Base-by-base conservation (phyloP, 2,797 vertebrate species). In the Taenioides sp. region DNA sequence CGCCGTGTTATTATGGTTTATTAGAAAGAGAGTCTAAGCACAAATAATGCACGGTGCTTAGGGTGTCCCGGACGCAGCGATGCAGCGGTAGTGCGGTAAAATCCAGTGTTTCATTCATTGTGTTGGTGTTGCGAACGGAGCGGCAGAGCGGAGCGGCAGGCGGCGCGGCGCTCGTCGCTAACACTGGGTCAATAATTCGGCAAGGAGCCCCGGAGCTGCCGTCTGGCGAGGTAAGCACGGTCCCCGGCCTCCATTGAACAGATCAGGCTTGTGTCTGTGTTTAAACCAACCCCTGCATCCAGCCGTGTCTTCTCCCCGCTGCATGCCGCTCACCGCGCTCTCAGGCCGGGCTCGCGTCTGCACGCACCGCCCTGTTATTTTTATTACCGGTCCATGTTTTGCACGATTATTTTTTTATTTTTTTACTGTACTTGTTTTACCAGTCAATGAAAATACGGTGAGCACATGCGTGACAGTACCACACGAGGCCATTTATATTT, bases 121-220 rank as follows among this genome's bases (percentile, higher is more conserved):
- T 59, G 63, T 73, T 17, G 66, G 49, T 70, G 75, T 7, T 74
- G 71, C 72, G 67, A 74, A 59, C 83, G 70, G 65, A 55, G 80
- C 82, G 67, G 76, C 69, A 69, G 73, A 55, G 22, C 54, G 67
- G 5, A 69, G 73, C 70, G 75, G 77, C 77, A 27, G 65, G 67
- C 70, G 80, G 71, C 72, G 79, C 75, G 81, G 65, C 54, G 82
- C 76, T 77, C 71, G 65, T 65, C 75, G 50, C 86, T 81, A 84
- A 85, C 52, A 79, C 81, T 82, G 88, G 90, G 88, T 89, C 89
- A 84, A 75, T 76, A 82, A 75, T 74, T 64, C 75, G 70, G 67
- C 69, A n/a, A 66, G 17, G 37, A 81, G 58, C 73, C 72, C 72
- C 62, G 75, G 74, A 80, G 78, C 43, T 66, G 70, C 73, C 22